Evolutionary conservation across 1,140 invertebrate genomes (phyloP).

Genomic region (Cyclina sinensis): DNA sequence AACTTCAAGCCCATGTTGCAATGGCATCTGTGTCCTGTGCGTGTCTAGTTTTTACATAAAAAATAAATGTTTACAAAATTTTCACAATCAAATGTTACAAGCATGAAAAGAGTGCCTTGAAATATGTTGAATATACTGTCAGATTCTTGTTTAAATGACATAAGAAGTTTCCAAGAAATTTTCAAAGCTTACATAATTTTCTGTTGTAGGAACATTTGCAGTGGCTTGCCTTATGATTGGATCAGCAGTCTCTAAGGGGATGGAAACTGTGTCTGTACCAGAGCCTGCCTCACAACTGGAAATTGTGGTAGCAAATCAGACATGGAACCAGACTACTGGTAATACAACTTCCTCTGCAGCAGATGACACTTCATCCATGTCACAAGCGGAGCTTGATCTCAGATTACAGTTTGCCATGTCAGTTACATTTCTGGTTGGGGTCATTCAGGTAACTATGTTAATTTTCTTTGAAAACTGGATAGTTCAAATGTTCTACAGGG

Average conservation of each 20-base stretch:
- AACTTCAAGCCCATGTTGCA: too few relatives aligned
- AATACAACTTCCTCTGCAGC: background rate
- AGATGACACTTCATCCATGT: constrained; percentile 31
- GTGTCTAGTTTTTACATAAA: too few relatives aligned
- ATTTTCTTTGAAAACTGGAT: too few relatives aligned
- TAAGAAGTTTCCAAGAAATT: too few relatives aligned
- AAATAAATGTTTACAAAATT: too few relatives aligned
- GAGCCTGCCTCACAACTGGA: background rate
- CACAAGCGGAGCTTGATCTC: constrained; percentile 43
- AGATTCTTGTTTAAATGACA: too few relatives aligned
- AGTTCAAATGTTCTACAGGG: too few relatives aligned
- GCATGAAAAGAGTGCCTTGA: too few relatives aligned
- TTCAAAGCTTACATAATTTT: too few relatives aligned
- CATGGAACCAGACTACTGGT: constrained; percentile 34
- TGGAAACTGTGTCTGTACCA: constrained; percentile 5
- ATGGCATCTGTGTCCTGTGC: too few relatives aligned
- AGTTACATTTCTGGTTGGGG: constrained; percentile 78
- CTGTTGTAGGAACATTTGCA: constrained; percentile 86
- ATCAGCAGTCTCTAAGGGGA: constrained; percentile 79
- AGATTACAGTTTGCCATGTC: constrained; percentile 77
- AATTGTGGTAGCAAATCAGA: background rate
- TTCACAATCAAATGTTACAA: too few relatives aligned
- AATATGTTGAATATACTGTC: too few relatives aligned
- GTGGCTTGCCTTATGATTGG: constrained; percentile 86
- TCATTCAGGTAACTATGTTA: constrained; percentile 79